A percentile compares a stretch with the other conserved stretches of the same genome.
These are phyloP conservation scores for Protomyctophum bolini DNA, from an alignment of 2,113 vertebrate genomes.

Conservation along the genomic window DNA sequence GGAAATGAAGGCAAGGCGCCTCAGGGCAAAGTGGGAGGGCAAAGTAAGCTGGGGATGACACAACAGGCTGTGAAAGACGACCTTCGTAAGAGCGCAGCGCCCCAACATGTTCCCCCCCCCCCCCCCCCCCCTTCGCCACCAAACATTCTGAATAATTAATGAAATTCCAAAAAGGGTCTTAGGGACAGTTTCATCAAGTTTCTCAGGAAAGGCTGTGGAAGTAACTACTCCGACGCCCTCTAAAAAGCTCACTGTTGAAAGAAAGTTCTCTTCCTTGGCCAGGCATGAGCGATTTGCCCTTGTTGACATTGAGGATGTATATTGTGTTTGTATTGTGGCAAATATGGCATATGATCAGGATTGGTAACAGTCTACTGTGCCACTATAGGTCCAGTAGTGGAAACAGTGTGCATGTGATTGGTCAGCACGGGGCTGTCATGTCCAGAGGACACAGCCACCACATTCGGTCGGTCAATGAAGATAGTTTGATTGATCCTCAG, in stretches of 20 bases:
- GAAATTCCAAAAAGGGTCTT: slow-evolving; percentile 52
- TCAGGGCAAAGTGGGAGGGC: slow-evolving; percentile 13
- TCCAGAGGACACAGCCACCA: not conserved
- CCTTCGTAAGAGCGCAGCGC: slow-evolving; percentile 28
- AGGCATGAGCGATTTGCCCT: not conserved
- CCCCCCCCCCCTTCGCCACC: slow-evolving; percentile 21
- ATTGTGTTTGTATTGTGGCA: not conserved
- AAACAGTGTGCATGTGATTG: too few species aligned
- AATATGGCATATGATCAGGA: slow-evolving; percentile 10
- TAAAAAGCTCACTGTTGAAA: not conserved
- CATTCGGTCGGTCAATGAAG: slow-evolving; percentile 24
- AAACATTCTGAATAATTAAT: slow-evolving; percentile 74
- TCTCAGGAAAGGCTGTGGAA: slow-evolving; percentile 36
- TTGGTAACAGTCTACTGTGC: not conserved
- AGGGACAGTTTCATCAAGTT: slow-evolving; percentile 46
- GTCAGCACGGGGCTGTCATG: not conserved
- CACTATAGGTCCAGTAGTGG: too few species aligned
- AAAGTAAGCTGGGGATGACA: slow-evolving; percentile 1
- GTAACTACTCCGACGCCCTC: slow-evolving; percentile 23
- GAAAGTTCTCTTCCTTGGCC: slow-evolving; percentile 2
- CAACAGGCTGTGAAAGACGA: slow-evolving; percentile 44
- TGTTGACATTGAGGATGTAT: slow-evolving; percentile 15
- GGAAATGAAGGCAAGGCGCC: slow-evolving; percentile 56
- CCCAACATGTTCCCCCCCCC: too few species aligned
- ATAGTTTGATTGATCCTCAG: slow-evolving; percentile 54